Evolutionary conservation across 2,888 invertebrate genomes (phyloP), one percentile per base, ranked within the genome.

Genomic region (Theretra japonica): DNA sequence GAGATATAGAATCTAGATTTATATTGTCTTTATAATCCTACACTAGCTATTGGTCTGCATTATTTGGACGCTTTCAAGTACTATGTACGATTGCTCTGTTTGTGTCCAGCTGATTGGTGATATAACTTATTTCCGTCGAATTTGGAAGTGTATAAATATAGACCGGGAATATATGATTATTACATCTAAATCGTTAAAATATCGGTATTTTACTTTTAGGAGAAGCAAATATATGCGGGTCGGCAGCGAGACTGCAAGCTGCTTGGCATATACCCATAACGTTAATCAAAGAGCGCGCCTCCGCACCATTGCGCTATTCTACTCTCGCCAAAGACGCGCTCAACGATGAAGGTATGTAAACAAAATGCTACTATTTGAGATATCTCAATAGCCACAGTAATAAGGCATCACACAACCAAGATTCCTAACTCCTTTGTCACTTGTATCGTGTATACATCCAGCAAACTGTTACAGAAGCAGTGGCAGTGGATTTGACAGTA

Each of bases 221-320:
- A 69, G 95, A 95, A 80, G 80, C 96, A 8, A 96, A 95, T 19
- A 78, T 96, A 2, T 96, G 96, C 73, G 95, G 96, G 0, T 96
- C 97, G 0, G 95, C 95, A 81, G 95, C 96, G 8, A 96, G 96
- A 73, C 87, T 97, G 73, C 91, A 95, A 80, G 92, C 96, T 0
- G 95, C 95, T 0, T 84, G 81, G 50, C 90, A 95, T 58, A 95
- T 96, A 3, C 69, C 81, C 0, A 2, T 56, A 4, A 90, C 92
- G 19, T 71, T 91, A 25, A 0, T 80, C 0, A 72, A 50, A 0
- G 78, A 80, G 21, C 77, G 74, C 0, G 48, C 75, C 0, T 84
- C 90, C 0, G 0, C 72, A 0, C n/a, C 83, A 11, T 81, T 95
- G 2, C 79, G 86, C 1, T 81, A 90, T 48, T 92, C 95, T 8